Conservation (phyloP, 2,797 vertebrate genomes). For the Peromyscus melanophrys region DNA sequence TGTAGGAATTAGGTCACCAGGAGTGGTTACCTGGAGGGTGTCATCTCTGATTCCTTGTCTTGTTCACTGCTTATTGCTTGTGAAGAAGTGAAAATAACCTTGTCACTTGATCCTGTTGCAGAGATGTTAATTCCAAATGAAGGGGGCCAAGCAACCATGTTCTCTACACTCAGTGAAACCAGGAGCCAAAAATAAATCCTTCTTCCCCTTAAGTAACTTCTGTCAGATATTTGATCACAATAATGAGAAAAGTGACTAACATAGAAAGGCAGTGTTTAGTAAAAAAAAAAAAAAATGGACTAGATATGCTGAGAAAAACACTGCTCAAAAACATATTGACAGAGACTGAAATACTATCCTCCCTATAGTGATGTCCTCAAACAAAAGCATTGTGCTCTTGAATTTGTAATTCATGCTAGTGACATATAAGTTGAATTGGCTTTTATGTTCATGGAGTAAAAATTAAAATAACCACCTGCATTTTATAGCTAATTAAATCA, state of each 20-base stretch:
- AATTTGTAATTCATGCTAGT: conserved; percentile 19
- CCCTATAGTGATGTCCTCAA: neutral
- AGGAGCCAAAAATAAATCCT: neutral
- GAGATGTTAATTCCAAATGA: neutral
- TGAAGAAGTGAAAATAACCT: neutral
- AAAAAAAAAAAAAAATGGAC: neutral
- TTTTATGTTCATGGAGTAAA: neutral
- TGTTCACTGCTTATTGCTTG: neutral
- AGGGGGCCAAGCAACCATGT: neutral
- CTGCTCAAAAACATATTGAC: neutral
- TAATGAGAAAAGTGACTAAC: neutral
- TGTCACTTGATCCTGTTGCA: neutral
- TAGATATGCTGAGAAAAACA: neutral
- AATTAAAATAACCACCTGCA: conserved; percentile 17
- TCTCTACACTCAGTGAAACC: neutral
- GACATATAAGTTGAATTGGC: neutral
- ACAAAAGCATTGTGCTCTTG: neutral
- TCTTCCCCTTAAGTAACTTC: neutral
- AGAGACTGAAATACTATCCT: neutral
- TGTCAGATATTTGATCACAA: neutral
- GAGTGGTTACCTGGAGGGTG: too few relatives aligned
- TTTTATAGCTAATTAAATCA: conserved; percentile 57
- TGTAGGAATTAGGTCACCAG: neutral
- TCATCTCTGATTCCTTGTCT: neutral
- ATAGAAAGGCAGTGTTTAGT: neutral